phyloP scores from a whole-genome alignment of 2,797 vertebrate species.

The Amblyraja radiata region DNA sequence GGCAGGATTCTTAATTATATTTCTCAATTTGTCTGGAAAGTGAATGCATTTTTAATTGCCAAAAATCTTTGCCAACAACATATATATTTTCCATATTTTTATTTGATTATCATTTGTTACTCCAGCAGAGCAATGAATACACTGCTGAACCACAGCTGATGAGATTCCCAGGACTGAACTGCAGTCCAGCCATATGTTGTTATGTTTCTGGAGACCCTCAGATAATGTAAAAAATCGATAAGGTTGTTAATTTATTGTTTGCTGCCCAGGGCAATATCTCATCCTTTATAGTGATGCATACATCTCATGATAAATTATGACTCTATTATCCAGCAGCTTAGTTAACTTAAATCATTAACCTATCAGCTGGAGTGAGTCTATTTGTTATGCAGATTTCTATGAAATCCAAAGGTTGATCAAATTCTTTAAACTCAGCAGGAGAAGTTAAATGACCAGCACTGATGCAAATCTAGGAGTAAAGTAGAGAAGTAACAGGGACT shows the following conservation, averaged over 20 bases:
- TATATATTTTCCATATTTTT: background rate
- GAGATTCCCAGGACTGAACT: background rate
- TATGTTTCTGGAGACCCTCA: slow-evolving; percentile 11
- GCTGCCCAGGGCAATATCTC: slow-evolving; percentile 16
- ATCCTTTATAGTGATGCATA: background rate
- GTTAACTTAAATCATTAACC: slow-evolving; percentile 31
- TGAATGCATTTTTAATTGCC: slow-evolving; percentile 19
- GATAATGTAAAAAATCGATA: slow-evolving; percentile 30
- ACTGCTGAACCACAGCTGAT: background rate
- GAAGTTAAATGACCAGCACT: background rate
- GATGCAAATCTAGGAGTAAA: background rate
- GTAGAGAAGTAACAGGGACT: background rate
- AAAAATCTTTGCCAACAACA: background rate
- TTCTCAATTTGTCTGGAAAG: background rate
- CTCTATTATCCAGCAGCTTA: slow-evolving; percentile 24
- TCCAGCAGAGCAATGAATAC: background rate
- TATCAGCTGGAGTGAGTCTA: background rate
- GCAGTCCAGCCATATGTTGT: slow-evolving; percentile 9
- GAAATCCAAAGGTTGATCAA: background rate
- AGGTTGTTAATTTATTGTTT: slow-evolving; percentile 24
- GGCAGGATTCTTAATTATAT: background rate
- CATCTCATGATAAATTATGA: slow-evolving; percentile 27
- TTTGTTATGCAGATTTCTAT: background rate
- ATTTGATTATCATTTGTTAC: background rate
- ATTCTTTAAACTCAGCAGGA: background rate